Evolutionary conservation across 2,113 vertebrate species (phyloP).

Genomic region (Hassar affinis): DNA sequence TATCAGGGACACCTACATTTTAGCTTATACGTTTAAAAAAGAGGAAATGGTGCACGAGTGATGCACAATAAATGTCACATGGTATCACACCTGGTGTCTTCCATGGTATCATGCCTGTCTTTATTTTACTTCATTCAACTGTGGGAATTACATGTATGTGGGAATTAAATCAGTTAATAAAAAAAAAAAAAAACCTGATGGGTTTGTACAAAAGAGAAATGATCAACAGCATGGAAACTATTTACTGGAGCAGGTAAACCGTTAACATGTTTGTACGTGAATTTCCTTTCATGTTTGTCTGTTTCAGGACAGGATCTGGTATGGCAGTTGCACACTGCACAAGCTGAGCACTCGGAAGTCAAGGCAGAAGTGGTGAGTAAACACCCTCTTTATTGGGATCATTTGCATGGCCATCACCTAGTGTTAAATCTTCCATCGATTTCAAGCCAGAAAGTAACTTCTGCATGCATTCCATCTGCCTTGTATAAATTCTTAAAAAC

Average conservation of each 20-base stretch:
- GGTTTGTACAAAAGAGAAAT: background rate
- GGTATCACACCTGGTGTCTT: constrained; percentile 27
- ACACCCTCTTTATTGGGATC: constrained; percentile 50
- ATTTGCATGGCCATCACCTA: constrained; percentile 44
- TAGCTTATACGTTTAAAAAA: constrained; percentile 14
- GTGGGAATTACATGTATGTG: background rate
- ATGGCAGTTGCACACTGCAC: constrained; percentile 61
- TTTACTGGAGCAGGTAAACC: background rate
- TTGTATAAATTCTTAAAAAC: constrained; percentile 6
- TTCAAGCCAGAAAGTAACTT: constrained; percentile 33
- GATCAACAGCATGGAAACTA: background rate
- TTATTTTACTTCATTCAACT: constrained; percentile 27
- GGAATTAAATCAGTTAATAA: background rate
- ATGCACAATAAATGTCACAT: background rate
- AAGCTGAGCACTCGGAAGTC: constrained; percentile 63
- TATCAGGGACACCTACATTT: constrained; percentile 55
- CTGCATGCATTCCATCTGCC: constrained; percentile 24
- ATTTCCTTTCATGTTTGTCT: constrained; percentile 42
- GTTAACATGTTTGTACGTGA: constrained; percentile 15
- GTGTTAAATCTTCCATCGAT: constrained; percentile 42
- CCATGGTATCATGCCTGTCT: constrained; percentile 9
- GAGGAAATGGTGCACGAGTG: background rate
- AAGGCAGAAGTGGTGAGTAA: constrained; percentile 69
- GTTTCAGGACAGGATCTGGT: constrained; percentile 72
- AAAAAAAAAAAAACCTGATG: background rate